phyloP scores from a whole-genome alignment of 2,113 vertebrate genomes.

The Eretmochelys imbricata region DNA sequence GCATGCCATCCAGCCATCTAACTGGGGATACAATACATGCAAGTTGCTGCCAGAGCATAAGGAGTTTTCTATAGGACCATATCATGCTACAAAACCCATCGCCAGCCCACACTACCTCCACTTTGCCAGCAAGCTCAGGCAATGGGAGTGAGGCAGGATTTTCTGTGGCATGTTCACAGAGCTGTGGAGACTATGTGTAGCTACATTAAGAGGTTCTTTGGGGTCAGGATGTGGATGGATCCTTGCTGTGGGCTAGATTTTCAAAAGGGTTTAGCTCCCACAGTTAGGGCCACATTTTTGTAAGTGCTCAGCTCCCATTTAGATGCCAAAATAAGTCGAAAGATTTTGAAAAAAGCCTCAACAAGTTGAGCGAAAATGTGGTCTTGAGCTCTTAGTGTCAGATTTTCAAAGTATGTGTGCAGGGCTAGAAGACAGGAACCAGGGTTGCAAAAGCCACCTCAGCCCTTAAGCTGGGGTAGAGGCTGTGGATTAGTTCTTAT shows the following conservation, averaged over 20 bases:
- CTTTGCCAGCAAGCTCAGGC: neutral
- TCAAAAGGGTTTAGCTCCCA: too few relatives aligned
- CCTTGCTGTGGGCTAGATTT: neutral
- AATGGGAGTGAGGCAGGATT: neutral
- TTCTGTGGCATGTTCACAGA: neutral
- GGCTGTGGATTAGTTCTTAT: neutral
- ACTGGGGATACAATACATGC: neutral
- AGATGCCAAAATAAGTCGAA: neutral
- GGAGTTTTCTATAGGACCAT: neutral
- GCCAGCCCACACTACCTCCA: neutral
- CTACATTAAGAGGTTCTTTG: neutral
- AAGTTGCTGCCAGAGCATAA: neutral
- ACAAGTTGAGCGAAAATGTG: neutral
- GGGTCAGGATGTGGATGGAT: neutral
- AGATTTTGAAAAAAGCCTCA: neutral
- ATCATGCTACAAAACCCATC: neutral
- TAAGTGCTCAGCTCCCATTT: neutral
- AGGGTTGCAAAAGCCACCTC: neutral
- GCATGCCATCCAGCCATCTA: neutral
- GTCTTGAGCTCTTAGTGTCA: neutral
- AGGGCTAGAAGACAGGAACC: neutral
- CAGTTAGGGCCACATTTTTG: neutral
- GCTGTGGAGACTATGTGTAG: neutral
- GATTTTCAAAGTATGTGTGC: accelerated
- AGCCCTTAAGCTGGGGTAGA: neutral